Percentiles rank a stretch among this genome's conserved stretches.
These are phyloP conservation scores for Camponotus fellah DNA, from an alignment of 2,888 invertebrate genomes.

Conservation along the genomic window DNA sequence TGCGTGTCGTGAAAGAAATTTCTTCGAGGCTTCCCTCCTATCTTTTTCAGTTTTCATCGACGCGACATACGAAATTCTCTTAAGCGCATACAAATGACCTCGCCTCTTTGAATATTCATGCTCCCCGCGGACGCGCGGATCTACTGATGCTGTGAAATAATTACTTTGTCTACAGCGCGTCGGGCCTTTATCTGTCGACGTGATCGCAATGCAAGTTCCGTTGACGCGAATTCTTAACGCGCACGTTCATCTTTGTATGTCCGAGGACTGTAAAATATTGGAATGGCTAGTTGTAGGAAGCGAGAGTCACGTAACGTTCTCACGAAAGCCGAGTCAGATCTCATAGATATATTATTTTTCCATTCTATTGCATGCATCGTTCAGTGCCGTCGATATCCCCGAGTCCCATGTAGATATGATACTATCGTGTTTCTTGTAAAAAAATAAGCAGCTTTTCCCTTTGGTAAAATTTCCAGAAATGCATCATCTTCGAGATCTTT, in stretches of 20 bases:
- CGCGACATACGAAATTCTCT: slow-evolving; percentile 41
- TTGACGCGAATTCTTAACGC: slow-evolving; percentile 20
- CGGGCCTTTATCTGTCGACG: slow-evolving; percentile 20
- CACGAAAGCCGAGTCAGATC: slow-evolving; percentile 25
- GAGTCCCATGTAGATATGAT: not conserved
- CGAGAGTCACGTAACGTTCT: slow-evolving; percentile 29
- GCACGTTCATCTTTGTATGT: slow-evolving; percentile 34
- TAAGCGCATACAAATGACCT: slow-evolving; percentile 36
- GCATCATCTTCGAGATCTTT: not conserved
- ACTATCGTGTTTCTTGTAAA: not conserved
- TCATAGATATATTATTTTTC: slow-evolving; percentile 26
- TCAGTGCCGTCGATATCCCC: not conserved
- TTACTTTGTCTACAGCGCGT: slow-evolving; percentile 41
- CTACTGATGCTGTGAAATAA: slow-evolving; percentile 42
- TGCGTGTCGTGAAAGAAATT: slow-evolving; percentile 38
- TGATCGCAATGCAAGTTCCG: slow-evolving; percentile 25
- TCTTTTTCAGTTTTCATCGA: slow-evolving; percentile 31
- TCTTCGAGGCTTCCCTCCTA: not conserved
- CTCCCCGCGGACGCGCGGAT: not conserved
- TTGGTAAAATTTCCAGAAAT: not conserved
- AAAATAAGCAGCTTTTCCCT: not conserved
- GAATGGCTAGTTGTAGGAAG: not conserved
- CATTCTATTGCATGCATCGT: not conserved
- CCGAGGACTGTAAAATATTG: slow-evolving; percentile 13
- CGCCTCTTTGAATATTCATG: slow-evolving; percentile 30